Conservation (phyloP, 2,888 invertebrate genomes). For the Epirrita christyi region DNA sequence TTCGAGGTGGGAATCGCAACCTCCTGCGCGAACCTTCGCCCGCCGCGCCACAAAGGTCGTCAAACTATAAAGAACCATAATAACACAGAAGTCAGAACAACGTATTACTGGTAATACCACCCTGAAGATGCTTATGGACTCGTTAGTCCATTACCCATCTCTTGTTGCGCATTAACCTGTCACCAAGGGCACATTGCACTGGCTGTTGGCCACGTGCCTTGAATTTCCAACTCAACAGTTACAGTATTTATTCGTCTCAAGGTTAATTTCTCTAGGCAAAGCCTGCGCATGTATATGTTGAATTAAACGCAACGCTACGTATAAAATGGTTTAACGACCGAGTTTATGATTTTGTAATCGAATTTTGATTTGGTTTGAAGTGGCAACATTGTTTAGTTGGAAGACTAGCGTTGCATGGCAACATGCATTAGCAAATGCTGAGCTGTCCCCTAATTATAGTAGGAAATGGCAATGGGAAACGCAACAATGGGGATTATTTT, state of each 20-base stretch:
- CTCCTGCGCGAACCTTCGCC: too few species aligned
- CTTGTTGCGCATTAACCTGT: constrained; percentile 27
- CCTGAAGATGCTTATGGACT: too few species aligned
- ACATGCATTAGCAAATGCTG: too few species aligned
- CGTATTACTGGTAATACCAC: too few species aligned
- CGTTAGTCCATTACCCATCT: constrained; percentile 23
- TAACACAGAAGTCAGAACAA: too few species aligned
- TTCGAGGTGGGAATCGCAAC: too few species aligned
- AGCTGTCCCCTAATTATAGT: too few species aligned
- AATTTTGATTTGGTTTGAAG: constrained; percentile 11
- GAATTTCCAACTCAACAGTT: constrained; percentile 25
- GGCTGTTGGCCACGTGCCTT: constrained; percentile 26
- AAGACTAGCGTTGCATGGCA: too few species aligned
- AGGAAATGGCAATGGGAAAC: too few species aligned
- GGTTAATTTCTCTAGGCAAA: constrained; percentile 45
- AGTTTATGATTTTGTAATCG: constrained; percentile 26
- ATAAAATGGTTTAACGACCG: constrained; percentile 20
- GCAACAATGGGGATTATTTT: too few species aligned
- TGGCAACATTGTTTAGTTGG: background rate
- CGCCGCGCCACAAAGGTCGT: too few species aligned
- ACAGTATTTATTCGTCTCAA: constrained; percentile 29
- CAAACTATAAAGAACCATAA: too few species aligned
- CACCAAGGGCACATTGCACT: constrained; percentile 46
- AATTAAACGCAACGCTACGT: constrained; percentile 4
- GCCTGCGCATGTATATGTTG: constrained; percentile 17